Percentiles rank a stretch among this genome's conserved stretches.
These are phyloP conservation scores for Amphibalanus amphitrite DNA, from an alignment of 1,140 invertebrate species.

Conservation along the genomic window DNA sequence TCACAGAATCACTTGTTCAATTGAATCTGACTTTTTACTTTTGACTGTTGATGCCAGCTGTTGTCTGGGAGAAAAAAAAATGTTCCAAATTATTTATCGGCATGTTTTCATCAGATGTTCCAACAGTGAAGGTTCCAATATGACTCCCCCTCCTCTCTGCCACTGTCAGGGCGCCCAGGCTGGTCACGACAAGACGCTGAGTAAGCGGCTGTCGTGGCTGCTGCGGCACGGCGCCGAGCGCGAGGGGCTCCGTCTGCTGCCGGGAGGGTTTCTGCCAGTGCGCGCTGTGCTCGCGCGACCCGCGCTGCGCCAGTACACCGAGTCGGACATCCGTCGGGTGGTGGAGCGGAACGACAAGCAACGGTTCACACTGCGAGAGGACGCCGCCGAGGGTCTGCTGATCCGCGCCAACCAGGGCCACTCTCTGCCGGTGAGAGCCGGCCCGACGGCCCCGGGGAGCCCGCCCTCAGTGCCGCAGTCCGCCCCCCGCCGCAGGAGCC, in stretches of 20 bases:
- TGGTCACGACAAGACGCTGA: conserved; percentile 26
- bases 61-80: no score
- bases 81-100: no score
- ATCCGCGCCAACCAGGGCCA: conserved; percentile 68
- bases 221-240: conserved; percentile 46
- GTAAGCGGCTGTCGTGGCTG: conserved; percentile 50
- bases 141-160: no score
- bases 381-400: conserved; percentile 30
- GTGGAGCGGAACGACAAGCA: conserved; percentile 45
- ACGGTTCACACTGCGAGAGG: conserved; percentile 35
- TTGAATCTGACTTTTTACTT: no score
- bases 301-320: conserved; percentile 29
- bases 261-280: conserved; percentile 46
- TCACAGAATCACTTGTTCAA: no score
- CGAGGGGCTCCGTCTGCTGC: conserved; percentile 38
- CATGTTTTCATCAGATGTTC: no score
- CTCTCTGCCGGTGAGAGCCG: conserved; percentile 34
- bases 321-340: conserved; percentile 38
- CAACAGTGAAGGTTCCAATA: no score
- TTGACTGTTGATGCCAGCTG: no score
- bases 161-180: no score
- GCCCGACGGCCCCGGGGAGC: conserved; percentile 30
- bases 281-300: conserved; percentile 36
- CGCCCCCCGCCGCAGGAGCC: no score
- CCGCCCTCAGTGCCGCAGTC: conserved; percentile 26